Conservation (phyloP, 2,113 vertebrate species). For the Opisthocomus hoazin region DNA sequence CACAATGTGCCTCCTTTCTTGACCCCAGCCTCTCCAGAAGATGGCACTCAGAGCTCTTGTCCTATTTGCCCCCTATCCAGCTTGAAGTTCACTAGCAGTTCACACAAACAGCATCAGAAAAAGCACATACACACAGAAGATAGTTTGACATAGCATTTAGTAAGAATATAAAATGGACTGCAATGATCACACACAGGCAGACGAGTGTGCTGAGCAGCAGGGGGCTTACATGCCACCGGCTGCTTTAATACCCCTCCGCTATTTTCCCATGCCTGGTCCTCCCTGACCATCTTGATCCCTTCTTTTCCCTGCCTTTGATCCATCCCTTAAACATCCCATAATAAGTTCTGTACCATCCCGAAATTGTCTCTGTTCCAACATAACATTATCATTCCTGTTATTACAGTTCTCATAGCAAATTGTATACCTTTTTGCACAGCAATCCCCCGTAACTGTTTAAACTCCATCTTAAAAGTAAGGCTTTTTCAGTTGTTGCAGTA, state of each 20-base stretch:
- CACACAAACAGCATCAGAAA: not conserved
- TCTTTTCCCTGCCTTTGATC: not conserved
- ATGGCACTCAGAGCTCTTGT: not conserved
- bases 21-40: not conserved
- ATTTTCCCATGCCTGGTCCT: not conserved
- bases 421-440: not conserved
- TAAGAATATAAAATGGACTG: not conserved
- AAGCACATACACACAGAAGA: not conserved
- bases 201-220: not conserved
- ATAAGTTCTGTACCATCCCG: not conserved
- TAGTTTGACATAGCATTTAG: not conserved
- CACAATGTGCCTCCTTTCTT: not conserved
- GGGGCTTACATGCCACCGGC: not conserved
- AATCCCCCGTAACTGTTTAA: not conserved
- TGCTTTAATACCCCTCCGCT: not conserved
- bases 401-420: not conserved
- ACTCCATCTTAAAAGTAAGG: not conserved
- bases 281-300: not conserved
- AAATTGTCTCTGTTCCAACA: not conserved
- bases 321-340: not conserved
- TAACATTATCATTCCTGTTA: not conserved
- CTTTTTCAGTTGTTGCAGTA: not conserved
- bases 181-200: not conserved
- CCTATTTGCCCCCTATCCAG: not conserved
- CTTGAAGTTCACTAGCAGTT: not conserved